Percentiles rank a stretch among this genome's conserved stretches.
phyloP scores from a whole-genome alignment of 2,888 invertebrate genomes.

The Anoncus sp. region DNA sequence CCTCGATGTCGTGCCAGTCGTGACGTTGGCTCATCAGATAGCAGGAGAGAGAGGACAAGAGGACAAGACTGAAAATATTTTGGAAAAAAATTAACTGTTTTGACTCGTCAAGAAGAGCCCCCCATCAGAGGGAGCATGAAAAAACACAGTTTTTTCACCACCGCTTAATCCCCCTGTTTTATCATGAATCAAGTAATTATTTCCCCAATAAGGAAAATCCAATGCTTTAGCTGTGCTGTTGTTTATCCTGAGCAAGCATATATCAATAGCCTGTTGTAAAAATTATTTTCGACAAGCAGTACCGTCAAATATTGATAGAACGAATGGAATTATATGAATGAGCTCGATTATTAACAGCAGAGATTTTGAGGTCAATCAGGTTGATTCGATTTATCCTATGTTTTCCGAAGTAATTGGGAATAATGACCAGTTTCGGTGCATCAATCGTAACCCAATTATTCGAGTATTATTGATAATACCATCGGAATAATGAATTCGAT shows the following conservation, averaged over 20 bases:
- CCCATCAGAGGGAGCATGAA: no score
- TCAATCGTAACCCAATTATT: slow-evolving; percentile 20
- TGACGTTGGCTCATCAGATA: neutral
- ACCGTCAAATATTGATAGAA: neutral
- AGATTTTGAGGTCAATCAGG: slow-evolving; percentile 1
- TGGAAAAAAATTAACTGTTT: no score
- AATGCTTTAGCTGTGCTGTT: neutral
- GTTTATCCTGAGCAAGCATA: neutral
- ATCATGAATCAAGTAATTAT: no score
- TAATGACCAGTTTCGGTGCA: slow-evolving; percentile 5
- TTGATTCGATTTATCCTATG: slow-evolving; percentile 3
- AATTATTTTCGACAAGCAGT: neutral
- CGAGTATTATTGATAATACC: neutral
- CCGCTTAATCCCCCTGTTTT: no score
- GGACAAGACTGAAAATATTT: no score
- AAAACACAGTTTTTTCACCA: no score
- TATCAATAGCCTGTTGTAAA: neutral
- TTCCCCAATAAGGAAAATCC: no score
- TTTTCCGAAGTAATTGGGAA: slow-evolving; percentile 14
- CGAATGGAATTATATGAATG: slow-evolving; percentile 3
- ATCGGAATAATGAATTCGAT: slow-evolving; percentile 21
- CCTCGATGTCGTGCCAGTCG: neutral
- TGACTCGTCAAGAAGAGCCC: no score
- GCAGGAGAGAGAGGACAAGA: no score
- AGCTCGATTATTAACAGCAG: neutral